Evolutionary conservation across 2,888 invertebrate genomes (phyloP).

Genomic region (Mythimna albipuncta): DNA sequence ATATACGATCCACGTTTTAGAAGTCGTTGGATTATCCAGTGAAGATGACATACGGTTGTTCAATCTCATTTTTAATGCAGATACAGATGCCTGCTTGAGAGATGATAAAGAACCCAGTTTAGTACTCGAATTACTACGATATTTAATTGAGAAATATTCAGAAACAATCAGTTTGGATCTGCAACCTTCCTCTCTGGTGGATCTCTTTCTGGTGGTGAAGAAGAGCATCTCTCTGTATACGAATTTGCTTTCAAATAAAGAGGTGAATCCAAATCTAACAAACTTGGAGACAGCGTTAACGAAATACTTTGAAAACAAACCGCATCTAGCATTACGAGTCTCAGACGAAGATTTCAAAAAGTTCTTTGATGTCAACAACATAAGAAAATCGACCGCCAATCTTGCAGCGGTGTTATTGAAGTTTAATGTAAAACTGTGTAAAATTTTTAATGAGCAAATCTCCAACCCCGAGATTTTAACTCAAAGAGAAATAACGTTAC

Average conservation of each 20-base stretch:
- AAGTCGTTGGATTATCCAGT: constrained; percentile 80
- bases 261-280: constrained; percentile 85
- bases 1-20: constrained; percentile 83
- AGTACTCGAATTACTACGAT: constrained; percentile 87
- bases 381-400: constrained; percentile 90
- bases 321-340: constrained; percentile 89
- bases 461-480: constrained; percentile 84
- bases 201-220: too few species aligned
- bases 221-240: constrained; percentile 84
- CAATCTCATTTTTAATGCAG: constrained; percentile 79
- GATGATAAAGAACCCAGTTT: constrained; percentile 88
- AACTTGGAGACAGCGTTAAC: constrained; percentile 89
- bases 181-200: too few species aligned
- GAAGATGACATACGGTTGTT: constrained; percentile 86
- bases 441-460: constrained; percentile 86
- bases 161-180: constrained; percentile 75
- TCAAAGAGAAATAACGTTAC: constrained; percentile 92
- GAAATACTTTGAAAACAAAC: constrained; percentile 91
- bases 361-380: constrained; percentile 87
- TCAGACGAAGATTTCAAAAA: constrained; percentile 88
- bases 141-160: constrained; percentile 86
- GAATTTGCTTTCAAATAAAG: constrained; percentile 81
- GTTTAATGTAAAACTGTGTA: constrained; percentile 86
- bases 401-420: constrained; percentile 91
- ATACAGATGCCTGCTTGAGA: constrained; percentile 79